Base-by-base conservation (phyloP, 2,113 vertebrate genomes). In the Coptodon rendalli region DNA sequence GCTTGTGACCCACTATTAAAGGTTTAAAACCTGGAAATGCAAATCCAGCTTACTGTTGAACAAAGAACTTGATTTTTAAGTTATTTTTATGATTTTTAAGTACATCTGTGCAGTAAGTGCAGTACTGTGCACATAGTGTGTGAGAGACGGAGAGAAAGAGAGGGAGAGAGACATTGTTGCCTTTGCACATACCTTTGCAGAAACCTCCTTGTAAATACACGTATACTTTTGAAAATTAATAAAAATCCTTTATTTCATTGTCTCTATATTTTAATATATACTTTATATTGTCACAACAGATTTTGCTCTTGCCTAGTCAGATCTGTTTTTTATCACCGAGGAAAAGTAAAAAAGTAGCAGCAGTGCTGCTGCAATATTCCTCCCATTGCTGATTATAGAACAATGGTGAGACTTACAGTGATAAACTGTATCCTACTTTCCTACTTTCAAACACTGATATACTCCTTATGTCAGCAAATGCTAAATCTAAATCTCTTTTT, bases 401-500 rank as follows among this genome's bases (percentile, higher is more conserved):
- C 45, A 78, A 78, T 48, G 45, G 73, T 34, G 27, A 52, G 9
- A 50, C 45, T 31, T 52, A n/a, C 27, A n/a, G 27, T 50, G 45
- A 34, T 50, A 50, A 52, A 52, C 27, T 78, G 68, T 36, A 63
- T 36, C 59, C 48, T 54, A 34, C 31, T 83, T n/a, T 13, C 6
- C 45, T 29, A 16, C 31, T 83, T 43, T 83, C 24, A 54, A 73
- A 50, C 9, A 50, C 17, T 40, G 31, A n/a, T 38, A 50, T 40
- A 83, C 34, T 83, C 45, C 17, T 81, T 50, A 59, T 38, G 24
- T 53, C 24, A 82, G 48, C 27, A 53, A 57, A 84, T 43, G 1
- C 22, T 53, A 80, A 87, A 79, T 86, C 52, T 71, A 80, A 89
- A 87, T 85, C 31, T 81, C 53, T 76, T 88, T n/a, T 43, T 52